Evolutionary conservation across 2,797 vertebrate species (phyloP), one percentile per base, ranked within the genome.

Genomic region (Poecile montanus): DNA sequence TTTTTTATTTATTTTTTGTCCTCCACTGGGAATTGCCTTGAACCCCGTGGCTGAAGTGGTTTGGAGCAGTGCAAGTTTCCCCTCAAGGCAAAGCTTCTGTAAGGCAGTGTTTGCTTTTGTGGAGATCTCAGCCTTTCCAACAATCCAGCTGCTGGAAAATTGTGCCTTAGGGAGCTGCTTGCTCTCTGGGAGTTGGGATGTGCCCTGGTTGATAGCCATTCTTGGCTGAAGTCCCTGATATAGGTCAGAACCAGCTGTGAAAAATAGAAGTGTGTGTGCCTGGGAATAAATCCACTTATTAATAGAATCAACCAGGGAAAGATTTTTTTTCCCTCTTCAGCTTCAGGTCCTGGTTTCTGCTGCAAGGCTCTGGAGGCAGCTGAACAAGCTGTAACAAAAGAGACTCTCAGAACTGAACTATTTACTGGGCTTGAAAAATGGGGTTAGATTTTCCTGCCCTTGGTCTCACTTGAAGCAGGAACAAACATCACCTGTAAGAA

Each of bases 91-190:
- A 58, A 84, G 77, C 40, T 38, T 60, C 87, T 47, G 14, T 7
- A 22, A 81, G 16, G 60, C n/a, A 63, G 11, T 19, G 42, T 93
- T 96, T 88, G 73, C 60, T 81, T 93, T 79, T 78, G 62, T 62
- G 76, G 61, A 75, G 85, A 63, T 67, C 26, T 76, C 83, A 81
- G 93, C 74, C 81, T 78, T 77, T 93, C 74, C 78, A 90, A 26
- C 34, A 51, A 72, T 61, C 89, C 88, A 91, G 60, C 80, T 84
- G 80, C 78, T 82, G 75, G 42, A 53, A 93, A 86, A 86, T 34
- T n/a, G 76, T 63, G 77, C 61, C 34, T 95, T 48, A 73, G 72
- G 78, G 90, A 85, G 80, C 53, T 23, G 51, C 44, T 88, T 9
- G 50, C 29, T 63, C 77, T 60, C 29, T 19, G 71, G 63, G 78